Base-by-base conservation (phyloP, 2,888 invertebrate species). In the Dastarcus helophoroides region DNA sequence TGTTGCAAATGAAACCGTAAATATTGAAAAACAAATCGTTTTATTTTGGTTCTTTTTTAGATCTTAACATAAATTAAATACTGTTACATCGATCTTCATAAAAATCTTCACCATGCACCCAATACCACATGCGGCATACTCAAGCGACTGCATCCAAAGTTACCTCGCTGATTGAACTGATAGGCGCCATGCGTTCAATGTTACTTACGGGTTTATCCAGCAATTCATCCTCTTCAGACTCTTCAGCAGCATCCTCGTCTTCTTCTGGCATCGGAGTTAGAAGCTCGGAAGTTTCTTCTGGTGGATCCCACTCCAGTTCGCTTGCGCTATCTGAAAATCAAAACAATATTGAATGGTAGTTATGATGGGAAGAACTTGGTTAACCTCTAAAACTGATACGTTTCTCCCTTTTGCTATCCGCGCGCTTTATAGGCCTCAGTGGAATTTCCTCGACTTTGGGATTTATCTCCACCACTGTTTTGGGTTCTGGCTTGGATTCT, bases 311-410 rank as follows among this genome's bases (percentile, higher is more conserved):
- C 15, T 67, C 61, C 32, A 70, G 56, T 41, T 74, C 73, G 46
- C 55, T 55, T 39, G 58, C 47, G 37, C 60, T 62, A 44, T 72
- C 73, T 71, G 44, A n/a, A 30, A 22, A 10, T 6, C 17, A 7
- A n/a, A 12, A 14, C 14, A 6, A 12, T 14, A 10, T 23, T 23
- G n/a, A n/a, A 6, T 23, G 19, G 19, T n/a, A n/a, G 19, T n/a
- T n/a, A 17, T 7, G 6, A 17, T 7, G 19, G 6, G 19, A 7
- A 17, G n/a, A 17, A 6, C 19, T 19, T 19, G 19, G 13, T 25
- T 40, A 59, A 71, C 75, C 75, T 67, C 68, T 67, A 49, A 75
- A 73, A 42, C 72, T 62, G 26, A 73, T 58, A 11, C 72, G 64
- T 37, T 48, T 57, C 23, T 66, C 68, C 40, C 62, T 58, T 38